Percentiles rank a stretch among this genome's conserved stretches.
phyloP scores from a whole-genome alignment of 2,888 invertebrate genomes.

The Xanthorhoe designata region DNA sequence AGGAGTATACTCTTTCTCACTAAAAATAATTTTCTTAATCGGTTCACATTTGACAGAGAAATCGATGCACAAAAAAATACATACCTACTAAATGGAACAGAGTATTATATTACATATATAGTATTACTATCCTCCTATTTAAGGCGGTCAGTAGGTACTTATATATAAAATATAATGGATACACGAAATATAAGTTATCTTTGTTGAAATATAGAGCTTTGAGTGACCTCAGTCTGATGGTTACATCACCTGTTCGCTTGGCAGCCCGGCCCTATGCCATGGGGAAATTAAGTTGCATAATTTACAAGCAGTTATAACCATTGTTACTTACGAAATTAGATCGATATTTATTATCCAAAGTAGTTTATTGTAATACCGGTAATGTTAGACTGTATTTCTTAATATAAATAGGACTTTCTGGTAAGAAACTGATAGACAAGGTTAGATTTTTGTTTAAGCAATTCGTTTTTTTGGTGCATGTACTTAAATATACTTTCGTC shows the following conservation, averaged over 20 bases:
- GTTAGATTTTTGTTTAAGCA: constrained; percentile 15
- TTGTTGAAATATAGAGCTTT: constrained; percentile 6
- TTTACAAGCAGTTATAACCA: constrained; percentile 15
- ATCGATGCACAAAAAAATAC: no score
- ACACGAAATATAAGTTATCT: constrained; percentile 2
- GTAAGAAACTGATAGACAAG: background rate
- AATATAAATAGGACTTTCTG: background rate
- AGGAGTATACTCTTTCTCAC: no score
- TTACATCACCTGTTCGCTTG: constrained; percentile 48
- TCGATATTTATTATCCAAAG: background rate
- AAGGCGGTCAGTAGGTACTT: no score
- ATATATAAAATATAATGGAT: no score
- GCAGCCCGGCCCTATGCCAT: constrained; percentile 48
- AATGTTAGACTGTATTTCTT: constrained; percentile 10
- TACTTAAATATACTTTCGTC: no score
- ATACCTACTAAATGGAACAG: no score
- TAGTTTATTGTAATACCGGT: background rate
- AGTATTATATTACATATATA: no score
- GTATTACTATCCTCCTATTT: no score
- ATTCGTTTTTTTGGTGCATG: constrained; percentile 4
- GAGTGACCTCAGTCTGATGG: constrained; percentile 29
- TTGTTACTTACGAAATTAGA: background rate
- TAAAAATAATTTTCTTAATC: no score
- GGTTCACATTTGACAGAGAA: no score
- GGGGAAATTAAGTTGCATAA: constrained; percentile 44